A percentile compares a stretch with the other conserved stretches of the same genome.
These are phyloP conservation scores for Calycopis cecrops DNA, from an alignment of 1,140 invertebrate genomes.

Conservation along the genomic window DNA sequence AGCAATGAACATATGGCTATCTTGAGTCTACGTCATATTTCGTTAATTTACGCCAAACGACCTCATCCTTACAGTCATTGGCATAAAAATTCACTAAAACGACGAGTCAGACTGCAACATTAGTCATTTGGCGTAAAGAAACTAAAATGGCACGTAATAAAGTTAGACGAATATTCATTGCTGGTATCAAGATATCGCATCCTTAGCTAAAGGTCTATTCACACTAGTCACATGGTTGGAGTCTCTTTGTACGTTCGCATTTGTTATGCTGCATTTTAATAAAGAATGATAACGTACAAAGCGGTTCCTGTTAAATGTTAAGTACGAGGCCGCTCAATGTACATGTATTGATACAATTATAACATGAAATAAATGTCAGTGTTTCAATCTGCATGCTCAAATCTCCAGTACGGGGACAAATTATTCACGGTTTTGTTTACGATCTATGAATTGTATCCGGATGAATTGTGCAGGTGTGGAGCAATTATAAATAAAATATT, in stretches of 20 bases:
- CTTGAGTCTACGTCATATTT: too few species aligned
- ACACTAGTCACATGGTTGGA: slow-evolving; percentile 1
- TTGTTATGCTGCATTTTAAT: slow-evolving; percentile 1
- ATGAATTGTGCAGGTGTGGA: background rate
- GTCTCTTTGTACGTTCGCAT: background rate
- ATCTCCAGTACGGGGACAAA: background rate
- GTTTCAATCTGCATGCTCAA: background rate
- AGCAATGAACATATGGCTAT: too few species aligned
- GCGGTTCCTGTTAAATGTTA: background rate
- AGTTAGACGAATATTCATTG: too few species aligned
- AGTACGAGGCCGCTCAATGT: slow-evolving; percentile 6
- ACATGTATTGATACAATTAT: slow-evolving; percentile 2
- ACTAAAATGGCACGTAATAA: too few species aligned
- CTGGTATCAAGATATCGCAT: background rate
- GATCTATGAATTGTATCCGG: too few species aligned
- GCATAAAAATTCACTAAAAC: too few species aligned
- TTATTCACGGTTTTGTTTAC: background rate
- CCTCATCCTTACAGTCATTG: too few species aligned
- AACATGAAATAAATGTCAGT: slow-evolving; percentile 3
- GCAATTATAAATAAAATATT: background rate
- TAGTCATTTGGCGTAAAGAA: too few species aligned
- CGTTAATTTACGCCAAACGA: too few species aligned
- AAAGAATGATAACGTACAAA: background rate
- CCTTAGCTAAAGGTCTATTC: slow-evolving; percentile 3
- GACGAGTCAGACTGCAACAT: too few species aligned